These are phyloP conservation scores for Diaprepes abbreviatus DNA, from an alignment of 2,888 invertebrate species.

Conservation along the genomic window DNA sequence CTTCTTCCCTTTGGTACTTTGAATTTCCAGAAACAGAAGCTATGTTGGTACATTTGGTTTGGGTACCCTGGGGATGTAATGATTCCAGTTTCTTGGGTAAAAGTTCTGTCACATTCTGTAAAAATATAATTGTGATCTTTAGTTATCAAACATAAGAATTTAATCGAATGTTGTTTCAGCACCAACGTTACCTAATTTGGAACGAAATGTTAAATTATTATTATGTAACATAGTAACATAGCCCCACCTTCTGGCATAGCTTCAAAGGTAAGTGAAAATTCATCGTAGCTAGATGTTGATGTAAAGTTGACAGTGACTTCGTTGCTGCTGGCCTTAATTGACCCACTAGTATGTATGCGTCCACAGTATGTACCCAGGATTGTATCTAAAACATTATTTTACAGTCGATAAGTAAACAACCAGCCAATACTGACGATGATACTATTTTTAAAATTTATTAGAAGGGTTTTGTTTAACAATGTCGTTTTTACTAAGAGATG, in stretches of 20 bases:
- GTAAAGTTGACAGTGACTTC: constrained; percentile 28
- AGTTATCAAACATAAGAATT: too few relatives aligned
- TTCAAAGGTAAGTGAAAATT: constrained; percentile 23
- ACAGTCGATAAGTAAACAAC: too few relatives aligned
- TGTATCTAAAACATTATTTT: constrained; percentile 24
- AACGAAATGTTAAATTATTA: too few relatives aligned
- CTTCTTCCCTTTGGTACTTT: constrained; percentile 74
- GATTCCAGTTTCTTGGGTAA: constrained; percentile 76
- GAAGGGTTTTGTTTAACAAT: too few relatives aligned
- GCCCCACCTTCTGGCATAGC: constrained; percentile 12
- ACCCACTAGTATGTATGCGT: not conserved
- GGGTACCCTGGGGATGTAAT: constrained; percentile 84
- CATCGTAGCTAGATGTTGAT: constrained; percentile 12
- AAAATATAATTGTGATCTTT: too few relatives aligned
- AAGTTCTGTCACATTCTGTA: constrained; percentile 77
- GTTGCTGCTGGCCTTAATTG: not conserved
- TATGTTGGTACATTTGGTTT: constrained; percentile 62
- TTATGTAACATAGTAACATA: too few relatives aligned
- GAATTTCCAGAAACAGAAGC: constrained; percentile 80
- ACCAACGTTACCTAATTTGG: too few relatives aligned
- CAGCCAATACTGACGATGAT: too few relatives aligned
- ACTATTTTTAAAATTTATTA: too few relatives aligned
- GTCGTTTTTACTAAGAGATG: too few relatives aligned
- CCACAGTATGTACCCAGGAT: constrained; percentile 34
- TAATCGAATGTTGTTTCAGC: too few relatives aligned